phyloP scores from a whole-genome alignment of 92 coral and sea anemone genomes.

The Pocillopora meandrina region DNA sequence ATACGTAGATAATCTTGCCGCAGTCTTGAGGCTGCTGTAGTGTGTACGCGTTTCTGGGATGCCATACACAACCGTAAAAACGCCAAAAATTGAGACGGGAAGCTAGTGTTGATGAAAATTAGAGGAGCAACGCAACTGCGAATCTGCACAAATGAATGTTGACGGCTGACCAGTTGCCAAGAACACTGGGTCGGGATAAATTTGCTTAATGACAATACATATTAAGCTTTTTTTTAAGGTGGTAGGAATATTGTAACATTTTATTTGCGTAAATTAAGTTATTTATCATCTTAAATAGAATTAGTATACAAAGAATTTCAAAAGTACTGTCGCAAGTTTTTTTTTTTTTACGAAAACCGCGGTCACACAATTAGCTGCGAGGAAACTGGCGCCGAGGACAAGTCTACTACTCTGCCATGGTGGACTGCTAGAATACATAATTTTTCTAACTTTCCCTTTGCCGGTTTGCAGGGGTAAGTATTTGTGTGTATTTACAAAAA shows the following conservation, averaged over 20 bases:
- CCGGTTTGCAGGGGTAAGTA: not conserved
- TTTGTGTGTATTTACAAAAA: not conserved
- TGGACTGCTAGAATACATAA: conserved; percentile 12
- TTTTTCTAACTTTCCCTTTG: not conserved
- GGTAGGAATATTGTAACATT: not conserved
- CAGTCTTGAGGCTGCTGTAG: conserved; percentile 95
- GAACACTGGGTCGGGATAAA: not conserved
- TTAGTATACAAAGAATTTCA: too few relatives aligned
- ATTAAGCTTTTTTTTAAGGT: not conserved
- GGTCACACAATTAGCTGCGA: not conserved
- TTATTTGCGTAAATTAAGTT: not conserved
- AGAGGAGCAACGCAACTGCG: not conserved
- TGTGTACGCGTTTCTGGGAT: conserved; percentile 87
- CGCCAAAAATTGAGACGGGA: not conserved
- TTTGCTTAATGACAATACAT: not conserved
- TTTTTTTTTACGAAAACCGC: not conserved
- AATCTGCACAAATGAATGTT: not conserved
- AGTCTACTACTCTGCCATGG: conserved; percentile 19
- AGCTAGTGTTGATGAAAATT: not conserved
- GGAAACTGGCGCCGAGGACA: conserved; percentile 10
- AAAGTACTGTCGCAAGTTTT: too few relatives aligned
- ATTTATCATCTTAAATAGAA: too few relatives aligned
- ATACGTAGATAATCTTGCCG: conserved; percentile 95
- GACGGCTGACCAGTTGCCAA: conserved; percentile 6
- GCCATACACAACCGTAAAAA: conserved; percentile 68